Conservation (phyloP, 2,113 vertebrate genomes). For the Epinephelus lanceolatus region DNA sequence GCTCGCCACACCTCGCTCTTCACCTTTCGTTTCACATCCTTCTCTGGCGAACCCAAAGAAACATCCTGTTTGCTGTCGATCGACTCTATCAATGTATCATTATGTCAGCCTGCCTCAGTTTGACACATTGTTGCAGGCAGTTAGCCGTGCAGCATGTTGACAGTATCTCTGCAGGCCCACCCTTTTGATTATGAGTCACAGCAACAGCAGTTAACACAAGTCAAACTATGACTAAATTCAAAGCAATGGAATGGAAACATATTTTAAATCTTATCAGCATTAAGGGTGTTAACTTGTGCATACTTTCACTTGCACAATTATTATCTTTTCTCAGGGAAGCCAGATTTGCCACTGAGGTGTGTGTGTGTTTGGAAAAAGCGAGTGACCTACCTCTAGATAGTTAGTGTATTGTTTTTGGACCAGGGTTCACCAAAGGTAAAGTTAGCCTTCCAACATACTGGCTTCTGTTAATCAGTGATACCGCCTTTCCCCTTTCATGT, state of each 20-base stretch:
- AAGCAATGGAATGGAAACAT: constrained; percentile 36
- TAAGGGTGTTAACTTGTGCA: constrained; percentile 32
- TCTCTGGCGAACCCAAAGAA: constrained; percentile 36
- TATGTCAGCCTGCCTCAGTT: constrained; percentile 5
- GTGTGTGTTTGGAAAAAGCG: constrained; percentile 24
- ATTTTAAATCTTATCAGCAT: constrained; percentile 20
- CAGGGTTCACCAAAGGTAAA: constrained; percentile 58
- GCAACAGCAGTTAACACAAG: constrained; percentile 30
- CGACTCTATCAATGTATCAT: neutral
- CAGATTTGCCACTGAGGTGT: neutral
- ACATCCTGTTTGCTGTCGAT: constrained; percentile 70
- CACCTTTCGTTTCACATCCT: constrained; percentile 77
- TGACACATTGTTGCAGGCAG: constrained; percentile 28
- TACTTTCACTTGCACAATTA: constrained; percentile 30
- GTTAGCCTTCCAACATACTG: constrained; percentile 51
- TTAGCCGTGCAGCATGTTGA: constrained; percentile 28
- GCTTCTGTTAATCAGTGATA: constrained; percentile 79
- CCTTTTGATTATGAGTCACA: constrained; percentile 67
- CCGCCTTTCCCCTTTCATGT: constrained; percentile 58
- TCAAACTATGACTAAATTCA: constrained; percentile 51
- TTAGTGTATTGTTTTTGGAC: constrained; percentile 54
- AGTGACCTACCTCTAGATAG: constrained; percentile 9
- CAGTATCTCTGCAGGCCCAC: constrained; percentile 46
- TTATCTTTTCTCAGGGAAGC: constrained; percentile 23
- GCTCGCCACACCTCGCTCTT: constrained; percentile 56